Evolutionary conservation across 2,113 vertebrate genomes (phyloP), one percentile per base, ranked within the genome.

Genomic region (Siniperca knerii): DNA sequence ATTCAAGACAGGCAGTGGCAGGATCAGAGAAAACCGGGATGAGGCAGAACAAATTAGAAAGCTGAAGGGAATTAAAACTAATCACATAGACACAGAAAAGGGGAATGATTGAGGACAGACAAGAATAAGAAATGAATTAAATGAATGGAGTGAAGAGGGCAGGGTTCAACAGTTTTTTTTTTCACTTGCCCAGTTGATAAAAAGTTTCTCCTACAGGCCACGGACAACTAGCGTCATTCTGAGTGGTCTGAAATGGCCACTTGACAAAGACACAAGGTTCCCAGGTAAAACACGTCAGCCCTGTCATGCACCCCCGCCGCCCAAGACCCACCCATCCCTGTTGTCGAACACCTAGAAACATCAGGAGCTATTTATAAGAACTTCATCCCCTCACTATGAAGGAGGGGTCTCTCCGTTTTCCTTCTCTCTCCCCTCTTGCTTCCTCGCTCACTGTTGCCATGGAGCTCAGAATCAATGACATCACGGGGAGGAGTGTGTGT

Each of bases 321-420:
- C 80, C 50, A 5, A 60, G 29, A 50, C 65, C 69, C 70, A 15
- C 58, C 81, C 78, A 42, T 13, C 83, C 29, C 60, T 37, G 37
- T 55, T 58, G 68, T 73, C 40, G 46, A 66, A 90, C 92, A 90
- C 72, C 61, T 70, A 66, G 76, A 91, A 93, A 87, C 91, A 94
- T 90, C 86, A 89, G 83, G 77, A 82, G 88, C 94, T 95, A 95
- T 95, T 95, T 95, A 92, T 95, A 94, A 87, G 88, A 72, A 60
- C 87, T 86, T 84, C 84, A 83, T 83, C 86, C 84, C 57, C 57
- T 85, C 68, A 58, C 79, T 81, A 78, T 86, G 89, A 91, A 83
- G 87, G 79, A 92, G 92, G 25, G 58, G 58, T 33, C 58, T 88
- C 87, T 85, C 78, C 23, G 5, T 70, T 76, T 75, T 60, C 46